Conservation (phyloP, 1,140 invertebrate species). For the Contarinia nasturtii region DNA sequence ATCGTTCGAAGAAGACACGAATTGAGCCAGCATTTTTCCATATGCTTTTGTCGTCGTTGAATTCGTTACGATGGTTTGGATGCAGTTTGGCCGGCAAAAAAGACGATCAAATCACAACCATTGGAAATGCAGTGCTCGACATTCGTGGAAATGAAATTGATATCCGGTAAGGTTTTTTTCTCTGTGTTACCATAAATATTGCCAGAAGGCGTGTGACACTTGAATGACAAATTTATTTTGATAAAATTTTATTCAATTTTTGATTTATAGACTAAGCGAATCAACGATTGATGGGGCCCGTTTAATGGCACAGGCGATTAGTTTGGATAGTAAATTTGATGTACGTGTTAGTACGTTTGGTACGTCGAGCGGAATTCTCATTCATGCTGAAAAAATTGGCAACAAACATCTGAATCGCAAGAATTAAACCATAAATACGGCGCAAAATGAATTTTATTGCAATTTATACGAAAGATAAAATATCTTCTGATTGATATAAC, state of each 20-base stretch:
- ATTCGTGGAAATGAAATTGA: constrained; percentile 7
- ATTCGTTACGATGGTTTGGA: constrained; percentile 6
- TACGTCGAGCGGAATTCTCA: constrained; percentile 7
- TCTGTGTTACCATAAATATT: not conserved
- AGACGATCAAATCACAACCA: constrained; percentile 7
- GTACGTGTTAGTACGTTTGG: constrained; percentile 8
- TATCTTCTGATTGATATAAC: too few species aligned
- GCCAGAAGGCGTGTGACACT: too few species aligned
- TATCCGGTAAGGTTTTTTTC: constrained; percentile 5
- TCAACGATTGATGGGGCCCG: constrained; percentile 7
- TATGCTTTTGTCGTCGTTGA: constrained; percentile 4
- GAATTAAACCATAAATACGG: not conserved
- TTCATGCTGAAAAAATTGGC: constrained; percentile 7
- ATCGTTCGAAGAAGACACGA: constrained; percentile 5
- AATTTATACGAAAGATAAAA: too few species aligned
- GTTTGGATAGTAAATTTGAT: constrained; percentile 8
- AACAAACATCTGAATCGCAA: constrained; percentile 6
- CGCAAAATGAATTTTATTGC: not conserved
- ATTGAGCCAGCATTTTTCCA: constrained; percentile 5
- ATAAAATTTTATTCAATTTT: not conserved
- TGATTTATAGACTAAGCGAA: constrained; percentile 6
- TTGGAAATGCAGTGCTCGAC: constrained; percentile 6
- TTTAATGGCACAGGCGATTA: constrained; percentile 7
- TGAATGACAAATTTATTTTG: not conserved
- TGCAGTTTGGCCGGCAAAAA: constrained; percentile 7